Evolutionary conservation across 1,140 invertebrate genomes (phyloP), one percentile per base, ranked within the genome.

Genomic region (Euborellia annulipes): DNA sequence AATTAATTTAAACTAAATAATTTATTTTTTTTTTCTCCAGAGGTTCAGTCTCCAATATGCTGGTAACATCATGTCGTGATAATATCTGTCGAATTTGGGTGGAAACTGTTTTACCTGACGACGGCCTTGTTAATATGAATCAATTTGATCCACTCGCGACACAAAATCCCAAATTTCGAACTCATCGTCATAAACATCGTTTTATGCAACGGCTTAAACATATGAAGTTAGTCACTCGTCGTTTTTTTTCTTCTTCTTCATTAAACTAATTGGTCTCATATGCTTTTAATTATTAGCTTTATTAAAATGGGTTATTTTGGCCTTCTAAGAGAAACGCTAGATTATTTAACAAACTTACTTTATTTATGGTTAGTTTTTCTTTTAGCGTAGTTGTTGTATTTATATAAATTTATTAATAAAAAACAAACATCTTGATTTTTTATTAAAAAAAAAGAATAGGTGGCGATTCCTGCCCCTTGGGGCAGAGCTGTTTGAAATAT

Each of bases 21-120:
- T 43, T 47, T 44, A 43, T 50, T 23, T n/a, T 36, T 45, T 21
- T 3, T 32, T 42, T 50, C 63, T 67, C 22, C 62, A 92, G 89
- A 59, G 87, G 89, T 18, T 88, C 90, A 41, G 89, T 97, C 22
- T 91, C 89, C 42, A 98, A 98, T 66, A 94, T 96, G 79, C 64
- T 99, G 51, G 87, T 98, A 21, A 98, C 95, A 38, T 97, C 92
- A 13, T 98, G 94, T 67, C 74, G 86, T 55, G 95, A 99, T 64
- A 98, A 97, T 66, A 98, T 98, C 52, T 97, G 93, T 60, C 79
- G 95, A 41, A 78, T 98, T 52, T 98, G 95, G 95, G 87, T 91
- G 17, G 93, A 98, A 68, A 97, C 93, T 2, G 79, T 96, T 49
- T 70, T 96, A 43, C 91, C 92, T 1, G 93, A 97, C 61, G 91